Conservation (phyloP, 2,113 vertebrate species). For the Upupa epops region DNA sequence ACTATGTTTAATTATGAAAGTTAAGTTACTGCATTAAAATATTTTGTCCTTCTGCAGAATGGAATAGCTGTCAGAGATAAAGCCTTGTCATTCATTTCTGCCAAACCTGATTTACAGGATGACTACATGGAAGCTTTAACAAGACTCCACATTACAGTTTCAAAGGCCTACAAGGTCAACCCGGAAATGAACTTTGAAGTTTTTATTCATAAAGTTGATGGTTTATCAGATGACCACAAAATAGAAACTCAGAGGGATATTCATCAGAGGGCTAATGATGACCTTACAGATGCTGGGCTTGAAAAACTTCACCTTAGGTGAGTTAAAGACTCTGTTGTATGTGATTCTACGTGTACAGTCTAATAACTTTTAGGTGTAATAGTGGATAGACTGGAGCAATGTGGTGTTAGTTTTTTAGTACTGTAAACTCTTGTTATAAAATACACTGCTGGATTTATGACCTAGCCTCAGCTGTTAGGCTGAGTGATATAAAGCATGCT, state of each 20-base stretch:
- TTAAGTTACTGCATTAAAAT: neutral
- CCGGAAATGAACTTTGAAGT: constrained; percentile 99
- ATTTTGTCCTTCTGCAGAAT: neutral
- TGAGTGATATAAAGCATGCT: neutral
- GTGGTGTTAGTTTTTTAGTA: neutral
- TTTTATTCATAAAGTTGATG: constrained; percentile 99
- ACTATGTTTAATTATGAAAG: neutral
- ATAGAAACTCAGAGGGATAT: constrained; percentile 99
- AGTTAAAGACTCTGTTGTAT: neutral
- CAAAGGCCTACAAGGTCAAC: constrained; percentile 97
- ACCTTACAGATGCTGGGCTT: constrained; percentile 94
- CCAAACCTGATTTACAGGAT: constrained; percentile 81
- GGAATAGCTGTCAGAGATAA: neutral
- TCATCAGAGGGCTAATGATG: constrained; percentile 98
- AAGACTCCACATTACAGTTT: constrained; percentile 96
- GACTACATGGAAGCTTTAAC: constrained; percentile 98
- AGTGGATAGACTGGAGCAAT: neutral
- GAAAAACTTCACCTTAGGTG: constrained; percentile 98
- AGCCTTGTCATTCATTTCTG: neutral
- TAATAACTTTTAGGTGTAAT: neutral
- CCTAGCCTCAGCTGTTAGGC: neutral
- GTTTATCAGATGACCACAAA: constrained; percentile 98
- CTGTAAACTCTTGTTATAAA: neutral
- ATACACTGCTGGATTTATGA: neutral
- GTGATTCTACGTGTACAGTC: neutral